Base-by-base conservation (phyloP, 2,113 vertebrate genomes). In the Odocoileus virginianus region DNA sequence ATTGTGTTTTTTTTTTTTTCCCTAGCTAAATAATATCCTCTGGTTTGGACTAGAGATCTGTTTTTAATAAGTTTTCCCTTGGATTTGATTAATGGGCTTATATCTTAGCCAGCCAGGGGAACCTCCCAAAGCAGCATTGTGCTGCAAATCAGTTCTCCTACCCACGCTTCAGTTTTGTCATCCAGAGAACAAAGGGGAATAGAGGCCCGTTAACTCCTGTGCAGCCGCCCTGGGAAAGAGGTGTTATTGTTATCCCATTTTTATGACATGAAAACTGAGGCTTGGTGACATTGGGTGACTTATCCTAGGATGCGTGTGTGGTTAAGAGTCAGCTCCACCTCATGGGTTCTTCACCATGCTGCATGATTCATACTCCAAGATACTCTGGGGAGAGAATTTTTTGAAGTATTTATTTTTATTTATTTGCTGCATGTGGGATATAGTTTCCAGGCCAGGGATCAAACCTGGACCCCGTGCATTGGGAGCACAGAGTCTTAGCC, bases 231-330 rank as follows among this genome's bases (percentile, higher is more conserved):
- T 23, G 21, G 87, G 17, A 52, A 52, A 76, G 17, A 52, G 23
- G 9, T 33, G 16, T 81, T 6, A 2, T 7, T 0, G 0, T 67
- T 8, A 45, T 4, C 25, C 30, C 58, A 9, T 47, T 45, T 86
- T 74, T 52, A 45, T 47, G 81, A 52, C 19, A 25, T 19, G 30
- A 45, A 93, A 81, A 55, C 52, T 7, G 40, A 90, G 91, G 54
- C 19, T 54, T 0, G 0, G 43, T 7, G 25, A 21, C 52, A 2
- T 1, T 15, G 71, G 11, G n/a, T 3, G 12, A 55, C n/a, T 19
- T 19, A 45, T n/a, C 40, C 2, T 6, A 54, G 52, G 23, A 2
- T 33, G 45, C 0, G 0, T 16, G n/a, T 3, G 23, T 9, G 60
- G 30, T 33, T 40, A 52, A 52, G 17, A 1, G 5, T 10, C n/a